Percentiles rank a stretch among this genome's conserved stretches.
Evolutionary conservation across 2,113 vertebrate species (phyloP).

Genomic region (Psettodes erumei): DNA sequence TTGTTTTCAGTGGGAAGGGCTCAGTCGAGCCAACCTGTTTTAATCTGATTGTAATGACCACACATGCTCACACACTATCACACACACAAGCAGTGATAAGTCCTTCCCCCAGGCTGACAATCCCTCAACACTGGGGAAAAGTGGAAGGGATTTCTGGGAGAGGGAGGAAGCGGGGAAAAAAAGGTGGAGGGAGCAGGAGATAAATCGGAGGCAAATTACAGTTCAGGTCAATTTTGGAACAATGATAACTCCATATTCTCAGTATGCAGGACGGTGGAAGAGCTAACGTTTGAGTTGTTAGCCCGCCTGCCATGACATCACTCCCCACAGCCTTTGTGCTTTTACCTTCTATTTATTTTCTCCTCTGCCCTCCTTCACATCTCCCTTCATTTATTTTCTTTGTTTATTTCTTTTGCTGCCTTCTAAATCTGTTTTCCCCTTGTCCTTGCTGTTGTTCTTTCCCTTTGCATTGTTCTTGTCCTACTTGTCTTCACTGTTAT

Average conservation of each 20-base stretch:
- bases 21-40: slow-evolving; percentile 36
- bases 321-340: slow-evolving; percentile 12
- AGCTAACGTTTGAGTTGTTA: slow-evolving; percentile 16
- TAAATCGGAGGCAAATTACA: slow-evolving; percentile 49
- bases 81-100: slow-evolving; percentile 46
- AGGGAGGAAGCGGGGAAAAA: background rate
- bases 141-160: slow-evolving; percentile 42
- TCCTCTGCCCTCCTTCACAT: background rate
- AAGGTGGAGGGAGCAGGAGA: background rate
- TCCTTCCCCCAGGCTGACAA: slow-evolving; percentile 51
- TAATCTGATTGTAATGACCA: slow-evolving; percentile 43
- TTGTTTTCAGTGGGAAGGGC: no score
- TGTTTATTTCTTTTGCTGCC: background rate
- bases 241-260: slow-evolving; percentile 53
- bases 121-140: slow-evolving; percentile 40
- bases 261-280: slow-evolving; percentile 14
- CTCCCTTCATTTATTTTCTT: background rate
- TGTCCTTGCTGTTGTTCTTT: background rate
- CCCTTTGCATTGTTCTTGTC: background rate
- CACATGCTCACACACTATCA: background rate
- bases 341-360: background rate
- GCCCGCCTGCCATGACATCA: background rate
- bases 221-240: slow-evolving; percentile 45
- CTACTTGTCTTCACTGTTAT: background rate
- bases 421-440: background rate